A percentile compares a stretch with the other conserved stretches of the same genome.
These are phyloP conservation scores for Prunella strophiata DNA, from an alignment of 2,797 vertebrate genomes.

Conservation along the genomic window DNA sequence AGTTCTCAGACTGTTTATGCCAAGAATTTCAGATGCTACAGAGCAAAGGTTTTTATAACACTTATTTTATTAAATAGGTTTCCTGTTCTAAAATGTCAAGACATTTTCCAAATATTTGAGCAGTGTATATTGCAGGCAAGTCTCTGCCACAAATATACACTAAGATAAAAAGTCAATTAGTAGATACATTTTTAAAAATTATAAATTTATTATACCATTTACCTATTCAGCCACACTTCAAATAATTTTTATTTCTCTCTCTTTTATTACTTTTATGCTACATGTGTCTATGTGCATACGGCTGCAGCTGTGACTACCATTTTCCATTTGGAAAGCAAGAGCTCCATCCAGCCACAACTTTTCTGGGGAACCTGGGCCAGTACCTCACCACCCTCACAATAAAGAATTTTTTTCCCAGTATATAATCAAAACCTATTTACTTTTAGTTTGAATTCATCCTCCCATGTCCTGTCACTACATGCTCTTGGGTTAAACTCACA, in stretches of 20 bases:
- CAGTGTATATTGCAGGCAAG: not conserved
- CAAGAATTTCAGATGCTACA: not conserved
- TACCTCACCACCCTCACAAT: not conserved
- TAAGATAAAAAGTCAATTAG: not conserved
- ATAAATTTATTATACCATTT: not conserved
- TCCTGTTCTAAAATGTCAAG: not conserved
- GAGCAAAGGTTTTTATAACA: not conserved
- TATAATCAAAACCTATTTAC: not conserved
- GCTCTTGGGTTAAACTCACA: not conserved
- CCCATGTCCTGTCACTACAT: not conserved
- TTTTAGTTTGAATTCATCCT: not conserved
- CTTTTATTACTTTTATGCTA: not conserved
- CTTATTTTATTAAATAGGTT: not conserved
- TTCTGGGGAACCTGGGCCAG: not conserved
- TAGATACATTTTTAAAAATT: accelerated
- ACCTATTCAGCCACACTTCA: not conserved
- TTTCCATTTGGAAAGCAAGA: not conserved
- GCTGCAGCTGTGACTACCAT: not conserved
- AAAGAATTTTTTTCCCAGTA: not conserved
- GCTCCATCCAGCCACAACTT: not conserved
- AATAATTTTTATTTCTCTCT: not conserved
- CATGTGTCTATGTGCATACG: not conserved
- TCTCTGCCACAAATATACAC: not conserved
- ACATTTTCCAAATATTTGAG: not conserved
- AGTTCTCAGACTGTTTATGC: not conserved